These are phyloP conservation scores for Ammodytes dubius DNA, from an alignment of 2,113 vertebrate genomes.

Conservation along the genomic window DNA sequence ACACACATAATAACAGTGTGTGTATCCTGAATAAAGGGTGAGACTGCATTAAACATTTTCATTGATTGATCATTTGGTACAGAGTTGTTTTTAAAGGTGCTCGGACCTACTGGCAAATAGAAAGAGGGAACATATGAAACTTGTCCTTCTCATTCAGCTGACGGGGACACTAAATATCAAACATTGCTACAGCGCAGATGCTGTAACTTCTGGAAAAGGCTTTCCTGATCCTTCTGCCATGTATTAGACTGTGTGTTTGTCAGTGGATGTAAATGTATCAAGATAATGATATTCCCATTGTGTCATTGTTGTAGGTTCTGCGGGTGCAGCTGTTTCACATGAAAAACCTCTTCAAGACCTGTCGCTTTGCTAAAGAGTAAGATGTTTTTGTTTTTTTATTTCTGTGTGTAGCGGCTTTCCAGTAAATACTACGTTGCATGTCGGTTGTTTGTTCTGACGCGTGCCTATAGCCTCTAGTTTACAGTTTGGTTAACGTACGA, in stretches of 20 bases:
- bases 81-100: background rate
- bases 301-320: constrained; percentile 85
- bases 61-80: background rate
- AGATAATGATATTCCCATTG: background rate
- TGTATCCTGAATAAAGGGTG: no score
- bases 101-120: background rate
- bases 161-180: background rate
- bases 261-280: background rate
- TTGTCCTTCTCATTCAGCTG: background rate
- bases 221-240: background rate
- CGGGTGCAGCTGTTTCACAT: constrained; percentile 94
- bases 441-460: no score
- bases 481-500: no score
- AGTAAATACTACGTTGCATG: no score
- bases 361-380: constrained; percentile 94
- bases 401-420: no score
- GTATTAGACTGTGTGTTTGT: background rate
- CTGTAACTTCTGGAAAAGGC: background rate
- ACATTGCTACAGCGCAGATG: background rate
- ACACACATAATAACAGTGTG: no score
- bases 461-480: no score
- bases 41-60: background rate
- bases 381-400: constrained; percentile 49
- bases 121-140: background rate
- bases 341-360: constrained; percentile 98